These are phyloP conservation scores for Oreochromis grahami DNA, from an alignment of 2,797 vertebrate genomes.

Conservation along the genomic window DNA sequence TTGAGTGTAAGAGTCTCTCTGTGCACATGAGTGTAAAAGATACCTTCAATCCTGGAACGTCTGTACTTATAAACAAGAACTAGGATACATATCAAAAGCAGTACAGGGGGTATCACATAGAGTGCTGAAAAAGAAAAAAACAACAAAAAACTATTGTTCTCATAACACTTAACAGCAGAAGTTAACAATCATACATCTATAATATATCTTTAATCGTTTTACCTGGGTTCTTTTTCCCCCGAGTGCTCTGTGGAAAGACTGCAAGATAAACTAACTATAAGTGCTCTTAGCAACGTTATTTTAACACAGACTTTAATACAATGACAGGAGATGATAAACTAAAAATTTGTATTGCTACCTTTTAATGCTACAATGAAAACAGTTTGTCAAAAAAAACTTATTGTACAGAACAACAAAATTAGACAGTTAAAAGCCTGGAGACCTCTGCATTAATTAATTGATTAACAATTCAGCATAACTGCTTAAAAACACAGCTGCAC, in stretches of 20 bases:
- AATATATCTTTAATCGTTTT: too few relatives aligned
- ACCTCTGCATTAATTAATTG: not conserved
- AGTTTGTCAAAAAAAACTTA: not conserved
- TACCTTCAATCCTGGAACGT: constrained; percentile 5
- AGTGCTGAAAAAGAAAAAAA: not conserved
- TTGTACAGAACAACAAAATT: not conserved
- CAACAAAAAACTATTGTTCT: too few relatives aligned
- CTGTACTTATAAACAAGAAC: not conserved
- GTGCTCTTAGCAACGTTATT: too few relatives aligned
- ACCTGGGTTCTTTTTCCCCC: too few relatives aligned
- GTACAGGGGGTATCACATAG: not conserved
- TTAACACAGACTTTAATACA: too few relatives aligned
- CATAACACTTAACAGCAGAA: too few relatives aligned
- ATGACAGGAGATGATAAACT: too few relatives aligned
- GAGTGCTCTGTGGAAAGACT: too few relatives aligned
- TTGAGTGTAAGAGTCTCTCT: not conserved
- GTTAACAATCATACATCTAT: too few relatives aligned
- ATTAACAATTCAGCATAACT: not conserved
- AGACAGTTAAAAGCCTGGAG: too few relatives aligned
- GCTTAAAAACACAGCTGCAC: not conserved
- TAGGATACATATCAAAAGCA: not conserved
- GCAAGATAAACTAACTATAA: too few relatives aligned
- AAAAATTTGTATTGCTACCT: not conserved
- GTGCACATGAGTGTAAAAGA: not conserved
- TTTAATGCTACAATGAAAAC: too few relatives aligned